Evolutionary conservation across 2,797 vertebrate genomes (phyloP).

Genomic region (Gymnopithys bicolor): DNA sequence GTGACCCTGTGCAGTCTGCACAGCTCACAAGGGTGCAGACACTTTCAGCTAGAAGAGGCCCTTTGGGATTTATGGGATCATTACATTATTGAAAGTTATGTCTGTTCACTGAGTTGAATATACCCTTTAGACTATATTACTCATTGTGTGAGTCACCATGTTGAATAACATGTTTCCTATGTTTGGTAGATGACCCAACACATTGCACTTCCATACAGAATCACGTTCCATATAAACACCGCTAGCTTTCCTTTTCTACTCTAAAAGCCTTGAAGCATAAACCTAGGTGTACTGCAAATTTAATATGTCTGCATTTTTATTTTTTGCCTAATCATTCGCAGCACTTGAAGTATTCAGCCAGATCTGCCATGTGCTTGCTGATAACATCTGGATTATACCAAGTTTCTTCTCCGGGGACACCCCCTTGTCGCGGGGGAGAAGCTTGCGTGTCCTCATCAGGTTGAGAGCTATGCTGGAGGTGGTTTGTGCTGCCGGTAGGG

Average conservation of each 20-base stretch:
- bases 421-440: too few species aligned
- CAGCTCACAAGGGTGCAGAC: not conserved
- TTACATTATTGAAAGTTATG: slow-evolving; percentile 18
- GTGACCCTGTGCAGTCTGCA: not conserved
- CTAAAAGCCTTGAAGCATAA: not conserved
- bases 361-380: not conserved
- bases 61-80: not conserved
- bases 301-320: not conserved
- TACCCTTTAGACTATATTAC: slow-evolving; percentile 23
- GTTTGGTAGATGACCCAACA: slow-evolving; percentile 37
- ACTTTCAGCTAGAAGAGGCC: not conserved
- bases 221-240: not conserved
- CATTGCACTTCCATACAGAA: not conserved
- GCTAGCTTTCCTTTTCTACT: not conserved
- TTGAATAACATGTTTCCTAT: slow-evolving; percentile 39
- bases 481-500: too few species aligned
- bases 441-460: too few species aligned
- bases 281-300: not conserved
- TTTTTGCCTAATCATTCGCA: not conserved
- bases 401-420: not conserved
- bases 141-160: slow-evolving; percentile 43
- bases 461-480: too few species aligned
- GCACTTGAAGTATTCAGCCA: not conserved
- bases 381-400: not conserved
- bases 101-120: not conserved